Conservation (phyloP, 1,140 invertebrate genomes). For the Cataglyphis hispanica region DNA sequence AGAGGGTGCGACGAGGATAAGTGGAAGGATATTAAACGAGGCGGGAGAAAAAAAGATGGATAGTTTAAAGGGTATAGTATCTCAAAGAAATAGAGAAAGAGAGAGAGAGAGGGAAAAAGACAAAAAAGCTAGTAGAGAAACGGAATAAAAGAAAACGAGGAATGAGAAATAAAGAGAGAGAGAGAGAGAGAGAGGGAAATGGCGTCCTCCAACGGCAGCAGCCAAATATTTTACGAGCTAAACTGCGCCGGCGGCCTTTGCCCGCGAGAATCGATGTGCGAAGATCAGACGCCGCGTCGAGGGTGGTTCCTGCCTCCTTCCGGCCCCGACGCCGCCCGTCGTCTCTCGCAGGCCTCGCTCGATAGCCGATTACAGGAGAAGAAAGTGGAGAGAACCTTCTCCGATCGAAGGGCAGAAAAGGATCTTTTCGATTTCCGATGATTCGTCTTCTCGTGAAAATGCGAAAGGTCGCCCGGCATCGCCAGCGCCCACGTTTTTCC, state of each 20-base stretch:
- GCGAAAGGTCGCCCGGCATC: slow-evolving; percentile 30
- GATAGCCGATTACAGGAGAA: slow-evolving; percentile 57
- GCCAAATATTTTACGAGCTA: slow-evolving; percentile 83
- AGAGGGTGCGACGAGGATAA: slow-evolving; percentile 30
- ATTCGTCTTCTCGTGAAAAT: slow-evolving; percentile 40
- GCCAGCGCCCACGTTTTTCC: not conserved
- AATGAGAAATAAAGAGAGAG: not conserved
- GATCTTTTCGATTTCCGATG: slow-evolving; percentile 70
- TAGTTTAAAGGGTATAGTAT: slow-evolving; percentile 1
- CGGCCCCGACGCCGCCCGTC: slow-evolving; percentile 6
- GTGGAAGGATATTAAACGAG: slow-evolving; percentile 43
- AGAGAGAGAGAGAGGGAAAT: slow-evolving; percentile 11
- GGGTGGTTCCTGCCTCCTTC: slow-evolving; percentile 22
- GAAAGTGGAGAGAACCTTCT: slow-evolving; percentile 62
- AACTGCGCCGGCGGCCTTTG: slow-evolving; percentile 75
- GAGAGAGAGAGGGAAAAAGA: not conserved
- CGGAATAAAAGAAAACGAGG: not conserved
- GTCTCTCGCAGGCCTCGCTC: not conserved
- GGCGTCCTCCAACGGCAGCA: slow-evolving; percentile 76
- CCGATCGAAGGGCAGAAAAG: slow-evolving; percentile 58
- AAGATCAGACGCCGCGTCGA: slow-evolving; percentile 64
- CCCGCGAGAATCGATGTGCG: slow-evolving; percentile 67
- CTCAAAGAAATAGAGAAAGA: not conserved
- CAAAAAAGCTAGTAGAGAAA: not conserved
- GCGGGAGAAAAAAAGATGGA: slow-evolving; percentile 10